Evolutionary conservation across 1,140 invertebrate genomes (phyloP).

Genomic region (Periplaneta americana): DNA sequence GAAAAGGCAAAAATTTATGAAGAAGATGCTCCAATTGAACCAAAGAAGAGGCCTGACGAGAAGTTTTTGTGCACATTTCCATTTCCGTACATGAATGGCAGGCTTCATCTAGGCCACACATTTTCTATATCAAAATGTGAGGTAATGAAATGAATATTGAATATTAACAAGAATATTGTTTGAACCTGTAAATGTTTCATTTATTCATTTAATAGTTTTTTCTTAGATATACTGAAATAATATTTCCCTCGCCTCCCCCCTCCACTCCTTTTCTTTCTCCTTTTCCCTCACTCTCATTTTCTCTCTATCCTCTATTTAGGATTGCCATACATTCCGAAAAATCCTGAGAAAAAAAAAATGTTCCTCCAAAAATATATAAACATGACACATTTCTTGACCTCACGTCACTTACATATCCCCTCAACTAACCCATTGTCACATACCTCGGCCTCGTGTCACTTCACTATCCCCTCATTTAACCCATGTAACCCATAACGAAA

Average conservation of each 20-base stretch:
- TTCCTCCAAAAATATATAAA: no score
- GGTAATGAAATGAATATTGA: constrained; percentile 31
- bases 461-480: no score
- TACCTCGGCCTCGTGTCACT: no score
- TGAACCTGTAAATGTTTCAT: background rate
- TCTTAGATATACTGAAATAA: no score
- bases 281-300: background rate
- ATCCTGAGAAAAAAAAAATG: no score
- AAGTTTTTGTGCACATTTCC: constrained; percentile 96
- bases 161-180: no score
- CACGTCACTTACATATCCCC: no score
- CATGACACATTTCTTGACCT: no score
- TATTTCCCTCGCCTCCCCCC: background rate
- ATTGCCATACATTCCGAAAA: no score
- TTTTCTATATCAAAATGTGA: constrained; percentile 98
- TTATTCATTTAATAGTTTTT: no score
- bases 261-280: background rate
- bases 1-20: constrained; percentile 71
- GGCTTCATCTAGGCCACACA: constrained; percentile 94
- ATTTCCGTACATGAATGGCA: constrained; percentile 99
- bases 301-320: background rate
- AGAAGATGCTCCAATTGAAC: constrained; percentile 61
- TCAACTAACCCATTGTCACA: no score
- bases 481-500: no score
- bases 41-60: constrained; percentile 52